These are phyloP conservation scores for Myotis lucifugus DNA, from an alignment of 2,113 vertebrate genomes.

Conservation along the genomic window DNA sequence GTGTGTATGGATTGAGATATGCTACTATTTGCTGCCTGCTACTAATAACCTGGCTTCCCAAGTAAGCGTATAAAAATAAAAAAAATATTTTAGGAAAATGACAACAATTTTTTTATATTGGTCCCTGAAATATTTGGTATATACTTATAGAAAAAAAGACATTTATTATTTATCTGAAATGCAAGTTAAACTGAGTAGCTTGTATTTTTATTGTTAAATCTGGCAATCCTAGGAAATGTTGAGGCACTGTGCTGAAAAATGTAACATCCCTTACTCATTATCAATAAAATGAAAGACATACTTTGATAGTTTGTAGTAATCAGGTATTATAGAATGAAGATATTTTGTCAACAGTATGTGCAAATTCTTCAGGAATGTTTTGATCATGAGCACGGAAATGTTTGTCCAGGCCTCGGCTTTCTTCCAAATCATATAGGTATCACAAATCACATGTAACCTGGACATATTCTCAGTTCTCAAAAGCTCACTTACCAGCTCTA, in stretches of 20 bases:
- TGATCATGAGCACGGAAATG: background rate
- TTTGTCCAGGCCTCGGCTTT: background rate
- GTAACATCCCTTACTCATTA: background rate
- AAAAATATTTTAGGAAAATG: slow-evolving; percentile 42
- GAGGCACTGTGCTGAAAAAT: background rate
- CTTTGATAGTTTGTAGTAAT: background rate
- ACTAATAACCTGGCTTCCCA: background rate
- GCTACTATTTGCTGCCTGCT: background rate
- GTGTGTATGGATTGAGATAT: background rate
- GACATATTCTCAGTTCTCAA: background rate
- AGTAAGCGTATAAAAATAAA: background rate
- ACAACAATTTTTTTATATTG: background rate
- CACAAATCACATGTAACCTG: background rate
- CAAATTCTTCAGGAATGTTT: background rate
- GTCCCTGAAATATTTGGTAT: background rate
- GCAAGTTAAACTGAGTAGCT: background rate
- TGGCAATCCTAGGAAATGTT: background rate
- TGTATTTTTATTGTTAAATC: slow-evolving; percentile 46
- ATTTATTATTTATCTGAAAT: slow-evolving; percentile 11
- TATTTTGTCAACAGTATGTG: background rate
- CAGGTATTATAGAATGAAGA: background rate
- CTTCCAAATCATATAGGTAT: background rate
- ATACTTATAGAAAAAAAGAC: background rate
- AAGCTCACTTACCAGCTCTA: background rate
- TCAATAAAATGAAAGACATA: background rate